Evolutionary conservation across 2,888 invertebrate species (phyloP), one percentile per base, ranked within the genome.

Genomic region (Spodoptera exigua): DNA sequence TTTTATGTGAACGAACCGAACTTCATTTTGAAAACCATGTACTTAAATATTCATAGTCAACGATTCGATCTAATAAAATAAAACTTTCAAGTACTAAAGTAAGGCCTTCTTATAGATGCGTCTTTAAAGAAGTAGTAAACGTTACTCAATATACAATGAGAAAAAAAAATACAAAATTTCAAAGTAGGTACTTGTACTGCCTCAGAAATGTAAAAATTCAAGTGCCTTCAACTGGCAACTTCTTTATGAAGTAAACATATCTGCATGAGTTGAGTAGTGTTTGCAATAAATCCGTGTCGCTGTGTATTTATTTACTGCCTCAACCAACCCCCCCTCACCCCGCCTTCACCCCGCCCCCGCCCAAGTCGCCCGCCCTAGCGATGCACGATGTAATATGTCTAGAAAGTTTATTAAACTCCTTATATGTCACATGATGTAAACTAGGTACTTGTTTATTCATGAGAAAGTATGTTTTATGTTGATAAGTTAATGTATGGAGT

Each of bases 241-340:
- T 67, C 46, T 69, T 57, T 65, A 65, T 66, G 53, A 61, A 69
- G 65, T 73, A 70, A 73, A 77, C 72, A 76, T 81, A 74, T 80
- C 69, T 79, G 73, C 76, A 76, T 76, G 73, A 77, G 75, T 75
- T 68, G 74, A 80, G 76, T 84, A 88, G 86, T 86, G 86, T 85
- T 86, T 83, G 91, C 88, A 89, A 93, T 92, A 93, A 92, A 93
- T 93, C 89, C 85, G 80, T 83, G 88, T 88, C 87, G 83, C 82
- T 80, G 80, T 88, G 83, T 91, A 92, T 92, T 91, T 93, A 93
- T 92, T 91, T 91, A 90, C 89, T 85, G 77, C 74, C 60, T 59
- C 72, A 76, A 71, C 76, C 80, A 78, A 66, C 58, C 64, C 34
- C 59, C 44, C 44, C 46, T 58, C 16, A 17, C 13, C 53, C 7